A percentile compares a stretch with the other conserved stretches of the same genome.
phyloP scores from a whole-genome alignment of 2,888 invertebrate species.

The Aelia acuminata region DNA sequence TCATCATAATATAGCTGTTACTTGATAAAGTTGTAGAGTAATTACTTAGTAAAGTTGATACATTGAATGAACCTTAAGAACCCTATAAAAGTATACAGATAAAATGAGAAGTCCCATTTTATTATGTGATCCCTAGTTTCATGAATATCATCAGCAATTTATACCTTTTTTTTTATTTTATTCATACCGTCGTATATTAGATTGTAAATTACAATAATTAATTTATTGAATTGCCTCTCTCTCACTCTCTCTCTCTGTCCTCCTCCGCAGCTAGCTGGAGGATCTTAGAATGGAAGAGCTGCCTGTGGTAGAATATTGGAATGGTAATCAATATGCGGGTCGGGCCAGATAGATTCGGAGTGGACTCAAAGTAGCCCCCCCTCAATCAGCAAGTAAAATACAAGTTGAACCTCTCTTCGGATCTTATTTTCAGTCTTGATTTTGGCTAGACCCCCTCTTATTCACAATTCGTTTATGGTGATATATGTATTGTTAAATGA shows the following conservation, averaged over 20 bases:
- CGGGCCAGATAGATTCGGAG: slow-evolving; percentile 16
- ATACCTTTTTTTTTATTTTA: neutral
- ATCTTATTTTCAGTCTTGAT: neutral
- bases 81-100: no score
- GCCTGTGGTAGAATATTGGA: slow-evolving; percentile 9
- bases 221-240: neutral
- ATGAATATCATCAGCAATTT: no score
- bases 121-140: no score
- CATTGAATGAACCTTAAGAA: no score
- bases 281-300: neutral
- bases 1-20: no score
- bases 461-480: neutral
- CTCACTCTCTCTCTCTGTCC: no score
- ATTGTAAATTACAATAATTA: neutral
- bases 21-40: no score
- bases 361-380: slow-evolving; percentile 21
- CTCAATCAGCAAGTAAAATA: slow-evolving; percentile 35
- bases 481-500: neutral
- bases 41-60: no score
- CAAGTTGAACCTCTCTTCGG: neutral
- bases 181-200: neutral
- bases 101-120: no score
- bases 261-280: neutral
- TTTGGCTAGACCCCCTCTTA: neutral
- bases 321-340: slow-evolving; percentile 10